Evolutionary conservation across 2,797 vertebrate species (phyloP), one percentile per base, ranked within the genome.

Genomic region (Takifugu ocellatus): DNA sequence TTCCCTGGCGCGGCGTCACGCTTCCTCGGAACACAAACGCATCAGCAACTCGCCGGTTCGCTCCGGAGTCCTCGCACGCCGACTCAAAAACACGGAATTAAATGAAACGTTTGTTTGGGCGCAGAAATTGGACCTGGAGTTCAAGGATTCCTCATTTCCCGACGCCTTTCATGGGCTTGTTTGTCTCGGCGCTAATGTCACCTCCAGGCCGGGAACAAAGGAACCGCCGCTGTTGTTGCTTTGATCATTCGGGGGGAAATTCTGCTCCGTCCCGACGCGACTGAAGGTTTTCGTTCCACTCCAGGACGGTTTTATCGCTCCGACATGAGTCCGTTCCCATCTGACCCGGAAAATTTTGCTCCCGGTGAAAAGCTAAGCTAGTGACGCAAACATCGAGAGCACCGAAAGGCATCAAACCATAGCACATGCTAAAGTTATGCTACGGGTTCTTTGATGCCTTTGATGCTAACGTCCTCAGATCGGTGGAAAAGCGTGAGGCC

Each of bases 1-100:
- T 87, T 87, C 88, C 81, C 79, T 85, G 88, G 87, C 85, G 85
- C 77, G 75, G 83, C 83, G 85, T 88, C 88, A 84, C 84, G 81
- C 85, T 81, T 78, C 77, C 81, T 85, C 84, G 78, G 85, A 84
- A 83, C 80, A 75, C 79, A 72, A 86, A 83, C 75, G 79, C 86
- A 87, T 84, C 85, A 88, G 79, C 79, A 82, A 74, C 77, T 80
- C 70, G 81, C 84, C 85, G 9, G 10, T 48, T 48, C 10, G 6
- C 11, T 80, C 64, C 72, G 64, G 60, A 70, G 81, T 85, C 77
- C 66, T 3, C 61, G 75, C 79, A 74, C 57, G 33, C 72, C 49
- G 69, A 80, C 75, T 74, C 66, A 82, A 60, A 81, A 81, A 81
- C 83, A 75, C 70, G 54, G 75, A 82, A 85, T 84, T 77, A 82